These are phyloP conservation scores for Alosa sapidissima DNA, from an alignment of 2,797 vertebrate species.

Conservation along the genomic window DNA sequence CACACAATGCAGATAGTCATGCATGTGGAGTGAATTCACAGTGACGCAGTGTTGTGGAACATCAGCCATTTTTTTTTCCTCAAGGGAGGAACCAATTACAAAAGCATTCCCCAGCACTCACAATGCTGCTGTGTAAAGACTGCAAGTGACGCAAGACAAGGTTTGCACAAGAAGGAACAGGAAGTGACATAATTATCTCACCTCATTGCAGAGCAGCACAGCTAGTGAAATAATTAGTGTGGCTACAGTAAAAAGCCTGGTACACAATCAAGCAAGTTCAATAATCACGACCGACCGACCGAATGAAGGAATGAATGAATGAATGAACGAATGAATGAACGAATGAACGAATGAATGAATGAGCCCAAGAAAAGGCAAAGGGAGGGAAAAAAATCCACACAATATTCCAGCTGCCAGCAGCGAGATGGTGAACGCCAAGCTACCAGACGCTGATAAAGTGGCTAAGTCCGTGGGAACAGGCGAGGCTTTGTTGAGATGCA, in stretches of 20 bases:
- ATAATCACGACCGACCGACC: background rate
- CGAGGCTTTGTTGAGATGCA: conserved; percentile 65
- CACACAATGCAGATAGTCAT: background rate
- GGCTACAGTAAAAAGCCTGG: background rate
- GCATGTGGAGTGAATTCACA: background rate
- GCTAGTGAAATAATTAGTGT: background rate
- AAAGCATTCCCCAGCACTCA: background rate
- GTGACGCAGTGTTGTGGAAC: background rate
- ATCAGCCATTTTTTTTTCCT: background rate
- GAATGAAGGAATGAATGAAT: background rate
- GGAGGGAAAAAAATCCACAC: background rate
- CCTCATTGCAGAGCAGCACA: background rate
- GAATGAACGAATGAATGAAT: background rate
- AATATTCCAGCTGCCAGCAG: conserved; percentile 5
- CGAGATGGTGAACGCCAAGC: background rate
- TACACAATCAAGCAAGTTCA: background rate
- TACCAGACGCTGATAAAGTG: conserved; percentile 59
- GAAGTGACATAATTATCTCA: background rate
- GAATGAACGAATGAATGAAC: background rate
- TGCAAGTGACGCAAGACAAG: background rate
- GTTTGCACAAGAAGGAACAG: background rate
- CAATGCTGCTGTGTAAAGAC: background rate
- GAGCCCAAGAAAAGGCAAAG: background rate
- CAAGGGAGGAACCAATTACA: background rate
- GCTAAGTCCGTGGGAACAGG: conserved; percentile 64